Percentiles rank a stretch among this genome's conserved stretches.
phyloP scores from a whole-genome alignment of 1,140 invertebrate species.

The Drosophila nigrodunni region DNA sequence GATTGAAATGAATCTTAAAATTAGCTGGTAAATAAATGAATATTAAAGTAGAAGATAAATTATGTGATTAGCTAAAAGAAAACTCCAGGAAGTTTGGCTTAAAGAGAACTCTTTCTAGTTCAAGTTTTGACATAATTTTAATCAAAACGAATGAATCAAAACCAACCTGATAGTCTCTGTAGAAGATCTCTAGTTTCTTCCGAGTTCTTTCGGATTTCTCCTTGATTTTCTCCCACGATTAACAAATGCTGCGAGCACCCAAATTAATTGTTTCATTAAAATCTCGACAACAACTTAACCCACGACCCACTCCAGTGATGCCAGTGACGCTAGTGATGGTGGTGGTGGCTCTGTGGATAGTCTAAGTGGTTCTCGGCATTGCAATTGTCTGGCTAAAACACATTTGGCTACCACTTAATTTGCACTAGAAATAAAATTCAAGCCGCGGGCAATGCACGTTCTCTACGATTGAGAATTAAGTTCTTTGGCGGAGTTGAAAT shows the following conservation, averaged over 20 bases:
- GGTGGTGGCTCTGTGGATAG: background rate
- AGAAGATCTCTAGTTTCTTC: background rate
- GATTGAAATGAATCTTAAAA: background rate
- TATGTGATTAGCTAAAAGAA: too few relatives aligned
- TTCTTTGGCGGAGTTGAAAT: constrained; percentile 1
- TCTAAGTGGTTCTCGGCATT: constrained; percentile 1
- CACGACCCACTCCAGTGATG: constrained; percentile 17
- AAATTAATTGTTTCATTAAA: constrained; percentile 65
- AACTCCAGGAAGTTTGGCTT: too few relatives aligned
- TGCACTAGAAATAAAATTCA: constrained; percentile 40
- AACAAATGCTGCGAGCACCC: constrained; percentile 28
- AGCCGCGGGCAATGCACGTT: constrained; percentile 65
- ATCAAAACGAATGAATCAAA: too few relatives aligned
- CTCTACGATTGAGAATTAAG: background rate
- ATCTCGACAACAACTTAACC: constrained; percentile 35
- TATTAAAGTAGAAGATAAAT: too few relatives aligned
- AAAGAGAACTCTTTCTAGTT: too few relatives aligned
- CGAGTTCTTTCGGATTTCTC: background rate
- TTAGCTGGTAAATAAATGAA: background rate
- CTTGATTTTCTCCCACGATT: constrained; percentile 60
- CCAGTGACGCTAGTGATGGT: too few relatives aligned
- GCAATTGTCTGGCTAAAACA: constrained; percentile 43
- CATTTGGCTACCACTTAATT: constrained; percentile 77
- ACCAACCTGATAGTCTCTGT: too few relatives aligned
- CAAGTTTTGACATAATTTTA: too few relatives aligned